These are phyloP conservation scores for Glareola pratincola DNA, from an alignment of 2,113 vertebrate species.

Conservation along the genomic window DNA sequence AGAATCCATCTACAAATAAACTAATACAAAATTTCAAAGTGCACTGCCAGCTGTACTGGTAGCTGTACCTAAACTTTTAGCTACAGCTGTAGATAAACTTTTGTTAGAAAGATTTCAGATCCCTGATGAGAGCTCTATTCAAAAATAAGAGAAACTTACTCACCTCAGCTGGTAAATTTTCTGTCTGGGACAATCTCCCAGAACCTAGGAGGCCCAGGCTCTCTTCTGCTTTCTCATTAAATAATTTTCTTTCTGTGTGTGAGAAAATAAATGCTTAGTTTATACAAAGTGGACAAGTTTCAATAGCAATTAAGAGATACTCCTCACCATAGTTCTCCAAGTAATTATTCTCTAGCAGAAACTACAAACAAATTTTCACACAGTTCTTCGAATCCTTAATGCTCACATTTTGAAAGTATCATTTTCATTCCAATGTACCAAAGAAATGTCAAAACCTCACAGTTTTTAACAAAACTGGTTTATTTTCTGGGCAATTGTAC, in stretches of 20 bases:
- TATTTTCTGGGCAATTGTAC: background rate
- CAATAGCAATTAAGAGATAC: background rate
- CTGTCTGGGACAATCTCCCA: background rate
- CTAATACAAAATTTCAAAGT: background rate
- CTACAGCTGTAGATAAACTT: background rate
- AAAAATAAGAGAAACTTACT: background rate
- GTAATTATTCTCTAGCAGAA: background rate
- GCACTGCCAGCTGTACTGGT: background rate
- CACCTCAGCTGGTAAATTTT: background rate
- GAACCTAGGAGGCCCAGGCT: background rate
- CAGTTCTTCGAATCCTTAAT: background rate
- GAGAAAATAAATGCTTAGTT: background rate
- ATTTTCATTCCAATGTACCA: background rate
- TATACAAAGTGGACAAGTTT: background rate
- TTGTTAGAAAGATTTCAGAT: background rate
- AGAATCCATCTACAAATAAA: background rate
- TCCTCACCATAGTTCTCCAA: background rate
- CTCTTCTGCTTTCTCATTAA: background rate
- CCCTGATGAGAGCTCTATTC: background rate
- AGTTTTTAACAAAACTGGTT: background rate
- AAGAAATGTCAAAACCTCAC: background rate
- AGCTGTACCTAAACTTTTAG: background rate
- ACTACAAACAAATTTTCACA: background rate
- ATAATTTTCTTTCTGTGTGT: background rate
- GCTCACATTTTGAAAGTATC: background rate